Base-by-base conservation (phyloP, 2,797 vertebrate genomes). In the Catamblyrhynchus diadema region DNA sequence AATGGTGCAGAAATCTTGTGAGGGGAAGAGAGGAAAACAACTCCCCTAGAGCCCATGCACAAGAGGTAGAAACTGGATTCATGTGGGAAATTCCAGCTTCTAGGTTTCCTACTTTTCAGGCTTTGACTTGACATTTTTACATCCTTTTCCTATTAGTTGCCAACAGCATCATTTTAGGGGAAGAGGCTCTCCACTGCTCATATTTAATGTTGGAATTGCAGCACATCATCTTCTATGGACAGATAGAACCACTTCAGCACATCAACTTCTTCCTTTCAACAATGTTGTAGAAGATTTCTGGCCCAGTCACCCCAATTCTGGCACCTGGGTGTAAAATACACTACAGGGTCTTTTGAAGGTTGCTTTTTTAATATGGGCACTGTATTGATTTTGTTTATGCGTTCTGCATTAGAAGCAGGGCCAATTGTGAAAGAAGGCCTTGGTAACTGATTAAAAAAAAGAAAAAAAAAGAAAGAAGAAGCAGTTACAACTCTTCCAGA, bases 251-350 rank as follows among this genome's bases (percentile, higher is more conserved):
- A 56, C 12, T 81, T 77, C 32, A 92, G 18, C 14, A 37, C 35
- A 93, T 28, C 10, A 41, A 16, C 5, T 44, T 70, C 44, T 65
- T 57, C 28, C 28, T 70, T 69, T 86, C 30, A 47, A 25, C 32
- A 47, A 2, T 20, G 6, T 54, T 44, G 30, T 1, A 19, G 25
- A 65, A 78, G 18, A 59, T 7, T 86, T 73, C 35, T 75, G 61
- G 17, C 39, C 59, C 3, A 4, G 7, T 15, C 25, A 25, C 17
- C 5, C 1, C 0, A 16, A 3, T 41, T 41, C 25, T 56, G 33
- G 5, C 15, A 16, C n/a, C 24, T 62, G 27, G 22, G 2, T 64
- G 14, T 39, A 72, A 20, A 41, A 39, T 22, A 35, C 22, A 32
- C 11, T 27, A 8, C 1, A 0, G 8, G 12, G 18, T 28, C 37